Evolutionary conservation across 2,797 vertebrate species (phyloP).

Genomic region (Anguilla marmorata): DNA sequence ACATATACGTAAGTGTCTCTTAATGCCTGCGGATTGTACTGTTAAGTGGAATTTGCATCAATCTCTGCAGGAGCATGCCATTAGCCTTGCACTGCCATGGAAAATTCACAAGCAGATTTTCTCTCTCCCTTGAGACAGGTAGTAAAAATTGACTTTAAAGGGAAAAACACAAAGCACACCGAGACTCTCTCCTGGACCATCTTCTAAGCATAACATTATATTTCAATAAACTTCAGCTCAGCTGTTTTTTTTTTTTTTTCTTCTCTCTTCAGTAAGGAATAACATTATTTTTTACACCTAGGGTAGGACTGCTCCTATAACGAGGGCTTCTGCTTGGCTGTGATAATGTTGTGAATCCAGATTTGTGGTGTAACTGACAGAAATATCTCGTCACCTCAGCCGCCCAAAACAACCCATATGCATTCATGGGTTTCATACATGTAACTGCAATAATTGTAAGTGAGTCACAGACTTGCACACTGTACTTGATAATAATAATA

Average conservation of each 20-base stretch:
- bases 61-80: neutral
- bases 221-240: neutral
- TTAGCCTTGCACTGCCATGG: neutral
- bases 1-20: neutral
- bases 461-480: neutral
- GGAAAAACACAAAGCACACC: neutral
- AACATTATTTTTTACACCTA: slow-evolving; percentile 4
- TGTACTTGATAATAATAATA: neutral
- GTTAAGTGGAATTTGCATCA: slow-evolving; percentile 21
- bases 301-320: slow-evolving; percentile 1
- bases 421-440: too few relatives aligned
- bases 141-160: neutral
- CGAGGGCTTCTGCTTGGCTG: neutral
- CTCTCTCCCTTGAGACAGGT: neutral
- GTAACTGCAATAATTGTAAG: too few relatives aligned
- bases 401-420: neutral
- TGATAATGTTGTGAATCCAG: slow-evolving; percentile 8
- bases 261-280: neutral
- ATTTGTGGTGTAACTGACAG: neutral
- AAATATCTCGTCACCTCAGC: neutral
- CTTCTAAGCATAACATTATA: neutral
- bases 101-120: neutral
- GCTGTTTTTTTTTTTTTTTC: neutral
- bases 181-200: neutral
- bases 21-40: neutral